Percentiles rank a stretch among this genome's conserved stretches.
These are phyloP conservation scores for Sebastes nivosus DNA, from an alignment of 2,797 vertebrate genomes.

Conservation along the genomic window DNA sequence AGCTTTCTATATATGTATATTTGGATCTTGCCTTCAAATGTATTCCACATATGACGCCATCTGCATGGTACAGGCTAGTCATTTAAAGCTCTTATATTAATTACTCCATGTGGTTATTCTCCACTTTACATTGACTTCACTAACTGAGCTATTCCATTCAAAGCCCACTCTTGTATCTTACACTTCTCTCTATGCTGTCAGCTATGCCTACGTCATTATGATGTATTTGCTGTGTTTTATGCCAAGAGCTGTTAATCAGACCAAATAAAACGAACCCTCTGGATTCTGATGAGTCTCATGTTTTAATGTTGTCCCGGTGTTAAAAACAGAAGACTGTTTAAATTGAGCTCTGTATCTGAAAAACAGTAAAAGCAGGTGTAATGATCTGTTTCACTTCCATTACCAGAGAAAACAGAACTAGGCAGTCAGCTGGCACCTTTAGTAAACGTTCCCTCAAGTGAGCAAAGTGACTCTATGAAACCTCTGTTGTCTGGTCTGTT, in stretches of 20 bases:
- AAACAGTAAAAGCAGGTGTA: not conserved
- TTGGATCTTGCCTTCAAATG: slow-evolving; percentile 30
- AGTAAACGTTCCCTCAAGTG: not conserved
- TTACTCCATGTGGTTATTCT: not conserved
- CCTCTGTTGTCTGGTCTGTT: not conserved
- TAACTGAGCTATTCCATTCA: not conserved
- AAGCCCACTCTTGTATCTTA: not conserved
- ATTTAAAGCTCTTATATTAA: slow-evolving; percentile 5
- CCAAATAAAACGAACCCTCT: slow-evolving; percentile 76
- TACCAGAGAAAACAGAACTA: not conserved
- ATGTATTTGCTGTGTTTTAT: slow-evolving; percentile 46
- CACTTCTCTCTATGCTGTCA: not conserved
- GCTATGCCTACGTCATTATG: not conserved
- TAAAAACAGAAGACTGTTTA: not conserved
- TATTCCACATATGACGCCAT: slow-evolving; percentile 20
- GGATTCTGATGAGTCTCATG: slow-evolving; percentile 57
- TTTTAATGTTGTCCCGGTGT: not conserved
- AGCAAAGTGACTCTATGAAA: not conserved
- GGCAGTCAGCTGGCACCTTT: not conserved
- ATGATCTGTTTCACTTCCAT: slow-evolving; percentile 28
- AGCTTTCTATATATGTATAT: slow-evolving; percentile 38
- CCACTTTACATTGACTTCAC: not conserved
- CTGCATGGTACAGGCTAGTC: slow-evolving; percentile 40
- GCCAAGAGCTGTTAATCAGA: slow-evolving; percentile 36
- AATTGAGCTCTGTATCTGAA: not conserved